Base-by-base conservation (phyloP, 1,140 invertebrate genomes). In the Caenorhabditis briggsae region DNA sequence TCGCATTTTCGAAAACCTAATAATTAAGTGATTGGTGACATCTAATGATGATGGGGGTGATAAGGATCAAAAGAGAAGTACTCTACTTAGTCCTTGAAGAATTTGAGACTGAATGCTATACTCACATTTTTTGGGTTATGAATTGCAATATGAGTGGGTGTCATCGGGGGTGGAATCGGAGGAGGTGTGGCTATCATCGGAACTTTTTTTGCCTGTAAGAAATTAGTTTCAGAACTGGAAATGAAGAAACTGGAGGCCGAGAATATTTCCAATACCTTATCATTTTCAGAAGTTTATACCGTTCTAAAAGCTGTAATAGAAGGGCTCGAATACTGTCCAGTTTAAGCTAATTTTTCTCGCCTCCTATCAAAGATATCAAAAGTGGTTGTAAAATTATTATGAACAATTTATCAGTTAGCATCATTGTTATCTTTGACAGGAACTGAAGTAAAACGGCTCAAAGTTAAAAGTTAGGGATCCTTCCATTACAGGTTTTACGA, bases 121-220 rank as follows among this genome's bases (percentile, higher is more conserved):
- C 70, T 83, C 46, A 86, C 85, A 53, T 86, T 86, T 86, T 53
- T 82, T n/a, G 53, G 46, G 55, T 86, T 86, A 82, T 86, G 85
- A 82, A 86, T 82, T 11, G 85, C 85, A 61, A 86, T 86, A 53
- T 86, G 85, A 9, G 85, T 86, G 16, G 85, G 85, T 25, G 56
- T 86, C 82, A 83, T 82, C n/a, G 85, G 74, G 8, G 85, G 85
- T 82, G 82, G 74, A 33, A 70, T 70, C 56, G 85, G 85, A 46
- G 85, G 85, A 50, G 85, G 82, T n/a, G 70, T 82, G 55, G 46
- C 70, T 46, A 78, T 78, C 70, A 78, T 50, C 70, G 70, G 70
- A 48, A 78, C 70, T 78, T 78, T 78, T 78, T 78, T 78, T 3
- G 70, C 70, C 70, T 78, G 43, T 12, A 78, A 50, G 53, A 23